Evolutionary conservation across 2,888 invertebrate species (phyloP), one percentile per base, ranked within the genome.

Genomic region (Caenorhabditis japonica): DNA sequence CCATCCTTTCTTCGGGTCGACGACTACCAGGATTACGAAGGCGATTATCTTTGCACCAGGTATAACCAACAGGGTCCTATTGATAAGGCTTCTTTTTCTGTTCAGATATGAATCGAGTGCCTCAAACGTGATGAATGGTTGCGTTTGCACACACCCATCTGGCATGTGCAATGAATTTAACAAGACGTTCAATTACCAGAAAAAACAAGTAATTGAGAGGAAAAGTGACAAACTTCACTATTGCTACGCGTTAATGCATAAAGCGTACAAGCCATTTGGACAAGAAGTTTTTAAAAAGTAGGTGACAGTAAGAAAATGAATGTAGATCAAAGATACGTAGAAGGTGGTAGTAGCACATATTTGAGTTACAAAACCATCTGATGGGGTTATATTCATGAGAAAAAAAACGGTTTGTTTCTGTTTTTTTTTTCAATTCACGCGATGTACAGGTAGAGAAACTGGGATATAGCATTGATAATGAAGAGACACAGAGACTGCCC

Each of bases 231-330:
- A 79, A 47, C 76, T 79, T 36, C 84, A 86, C 69, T 86, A 85
- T 60, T 86, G 86, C 74, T 85, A 85, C 53, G 82, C 83, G 36
- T 56, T 86, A 51, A 80, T 76, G 33, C 81, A 83, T 56, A 78
- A 76, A 41, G 81, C 83, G 3, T 76, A 78, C 47, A 82, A 82
- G 56, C 82, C 82, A 1, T 85, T 86, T 58, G 80, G 79, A 44
- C 77, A 80, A 41, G 84, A 83, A 43, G 76, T 86, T 5, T 86
- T 84, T 77, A 83, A 81, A 66, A 84, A 80, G 85, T 85, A 49
- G 53, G 69, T 43, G 1, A n/a, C 17, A 34, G 15, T n/a, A n/a
- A n/a, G n/a, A n/a, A n/a, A n/a, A n/a, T n/a, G n/a, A n/a, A n/a
- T n/a, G n/a, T n/a, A n/a, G n/a, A n/a, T n/a, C n/a, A n/a, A n/a